Base-by-base conservation (phyloP, 1,140 invertebrate genomes). In the Bombyx mandarina region DNA sequence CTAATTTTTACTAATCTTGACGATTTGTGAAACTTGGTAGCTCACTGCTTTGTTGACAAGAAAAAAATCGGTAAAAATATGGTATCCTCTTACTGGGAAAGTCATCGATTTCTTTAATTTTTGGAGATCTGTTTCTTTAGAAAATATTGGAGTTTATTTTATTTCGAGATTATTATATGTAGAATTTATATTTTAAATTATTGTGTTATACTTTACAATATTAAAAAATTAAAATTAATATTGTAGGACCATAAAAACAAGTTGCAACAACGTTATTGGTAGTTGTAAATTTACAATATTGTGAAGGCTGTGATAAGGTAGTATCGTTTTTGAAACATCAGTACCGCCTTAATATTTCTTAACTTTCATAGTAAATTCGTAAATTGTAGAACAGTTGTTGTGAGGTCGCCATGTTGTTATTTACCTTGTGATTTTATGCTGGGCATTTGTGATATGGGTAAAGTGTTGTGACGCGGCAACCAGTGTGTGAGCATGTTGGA, bases 371-470 rank as follows among this genome's bases (percentile, higher is more conserved):
- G 48, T 49, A 63, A 48, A 63, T 59, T 61, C 62, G 12, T 50
- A 58, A 48, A 63, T 59, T 61, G 62, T 58, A 54, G 65, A 57
- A 59, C 42, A 51, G 26, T 60, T 61, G 69, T 51, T 61, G 62
- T 72, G 58, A 67, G 65, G 82, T 73, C 82, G 82, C 82, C 82
- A 86, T 86, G 80, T 83, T 86, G 80, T 79, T 82, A 80, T 83
- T 83, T 86, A 82, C 72, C 70, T 71, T 71, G 71, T 82, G 73
- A 81, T 73, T 69, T 67, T 67, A 63, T 45, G 54, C 35, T 56
- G 61, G 68, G 58, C 63, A 66, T 57, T 75, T 71, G 73, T 86
- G 79, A 68, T 80, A 80, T 85, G 82, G 77, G 73, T 80, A 66
- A 77, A 74, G 75, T 81, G 67, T 75, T 73, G 75, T 75, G 76